phyloP scores from a whole-genome alignment of 2,113 vertebrate species.

The Caretta caretta region DNA sequence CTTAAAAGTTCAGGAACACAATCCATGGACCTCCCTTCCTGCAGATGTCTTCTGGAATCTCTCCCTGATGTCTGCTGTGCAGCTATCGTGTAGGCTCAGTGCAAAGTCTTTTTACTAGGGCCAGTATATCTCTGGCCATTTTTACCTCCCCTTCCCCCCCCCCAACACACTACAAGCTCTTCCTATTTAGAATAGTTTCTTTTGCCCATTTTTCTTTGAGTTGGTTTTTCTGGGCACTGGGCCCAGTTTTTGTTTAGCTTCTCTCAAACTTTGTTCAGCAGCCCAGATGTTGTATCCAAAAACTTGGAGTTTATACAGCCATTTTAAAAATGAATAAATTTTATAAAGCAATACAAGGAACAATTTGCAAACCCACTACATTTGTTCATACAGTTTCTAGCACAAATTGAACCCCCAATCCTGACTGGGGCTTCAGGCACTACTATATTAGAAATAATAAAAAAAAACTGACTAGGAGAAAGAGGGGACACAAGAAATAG shows the following conservation, averaged over 20 bases:
- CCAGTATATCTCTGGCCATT: not conserved
- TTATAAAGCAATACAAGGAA: slow-evolving; percentile 38
- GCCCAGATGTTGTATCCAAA: slow-evolving; percentile 47
- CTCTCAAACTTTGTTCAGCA: slow-evolving; percentile 49
- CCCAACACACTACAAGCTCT: not conserved
- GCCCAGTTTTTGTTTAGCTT: slow-evolving; percentile 70
- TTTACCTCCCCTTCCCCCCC: not conserved
- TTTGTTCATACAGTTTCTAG: slow-evolving; percentile 43
- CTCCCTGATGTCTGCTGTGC: not conserved
- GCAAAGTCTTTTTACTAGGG: not conserved
- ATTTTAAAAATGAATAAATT: not conserved
- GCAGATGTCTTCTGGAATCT: not conserved
- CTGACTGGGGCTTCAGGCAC: not conserved
- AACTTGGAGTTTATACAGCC: not conserved
- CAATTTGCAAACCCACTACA: slow-evolving; percentile 39
- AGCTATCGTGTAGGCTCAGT: not conserved
- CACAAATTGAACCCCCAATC: slow-evolving; percentile 38
- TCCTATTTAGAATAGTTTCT: slow-evolving; percentile 59
- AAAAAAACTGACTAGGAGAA: slow-evolving; percentile 45
- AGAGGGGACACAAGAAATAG: not conserved
- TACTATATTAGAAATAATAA: slow-evolving; percentile 1
- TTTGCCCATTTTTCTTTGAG: slow-evolving; percentile 56
- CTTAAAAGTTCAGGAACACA: not conserved
- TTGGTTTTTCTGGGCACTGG: slow-evolving; percentile 64
- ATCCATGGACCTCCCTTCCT: not conserved